Evolutionary conservation across 2,113 vertebrate genomes (phyloP).

Genomic region (Camelus dromedarius): DNA sequence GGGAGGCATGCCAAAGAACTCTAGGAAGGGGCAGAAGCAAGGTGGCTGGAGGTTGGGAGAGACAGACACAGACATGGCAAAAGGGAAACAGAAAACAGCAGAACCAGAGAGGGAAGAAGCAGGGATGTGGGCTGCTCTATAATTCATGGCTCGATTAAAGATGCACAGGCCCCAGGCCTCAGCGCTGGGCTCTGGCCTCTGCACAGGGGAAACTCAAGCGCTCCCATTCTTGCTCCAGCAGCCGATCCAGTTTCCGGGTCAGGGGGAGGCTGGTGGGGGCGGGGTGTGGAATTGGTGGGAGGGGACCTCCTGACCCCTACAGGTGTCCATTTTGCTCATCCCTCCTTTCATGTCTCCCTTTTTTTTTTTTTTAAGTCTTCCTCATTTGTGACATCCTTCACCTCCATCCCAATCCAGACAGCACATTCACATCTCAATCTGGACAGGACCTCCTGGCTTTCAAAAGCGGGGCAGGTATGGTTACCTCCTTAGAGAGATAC

Average conservation of each 20-base stretch:
- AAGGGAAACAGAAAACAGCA: conserved; percentile 68
- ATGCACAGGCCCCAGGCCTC: conserved; percentile 79
- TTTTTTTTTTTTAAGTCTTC: background rate
- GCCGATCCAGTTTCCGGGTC: conserved; percentile 82
- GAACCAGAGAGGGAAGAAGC: conserved; percentile 59
- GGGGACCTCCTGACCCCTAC: background rate
- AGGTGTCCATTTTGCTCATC: background rate
- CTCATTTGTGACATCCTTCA: background rate
- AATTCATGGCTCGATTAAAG: conserved; percentile 83
- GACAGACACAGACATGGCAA: conserved; percentile 26
- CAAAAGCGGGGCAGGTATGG: background rate
- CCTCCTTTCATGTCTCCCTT: background rate
- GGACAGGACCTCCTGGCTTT: background rate
- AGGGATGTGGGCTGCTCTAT: conserved; percentile 79
- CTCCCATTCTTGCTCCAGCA: conserved; percentile 74
- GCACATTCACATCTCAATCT: background rate
- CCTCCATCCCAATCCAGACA: background rate
- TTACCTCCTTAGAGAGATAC: conserved; percentile 10
- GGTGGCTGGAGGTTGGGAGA: background rate
- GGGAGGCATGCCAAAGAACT: conserved; percentile 2
- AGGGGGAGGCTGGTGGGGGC: background rate
- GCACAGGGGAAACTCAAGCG: conserved; percentile 77
- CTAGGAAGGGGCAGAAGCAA: conserved; percentile 4
- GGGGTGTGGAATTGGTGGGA: background rate
- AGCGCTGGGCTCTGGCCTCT: conserved; percentile 71